A percentile compares a stretch with the other conserved stretches of the same genome.
These are phyloP conservation scores for Chelonus formosanus DNA, from an alignment of 2,888 invertebrate genomes.

Conservation along the genomic window DNA sequence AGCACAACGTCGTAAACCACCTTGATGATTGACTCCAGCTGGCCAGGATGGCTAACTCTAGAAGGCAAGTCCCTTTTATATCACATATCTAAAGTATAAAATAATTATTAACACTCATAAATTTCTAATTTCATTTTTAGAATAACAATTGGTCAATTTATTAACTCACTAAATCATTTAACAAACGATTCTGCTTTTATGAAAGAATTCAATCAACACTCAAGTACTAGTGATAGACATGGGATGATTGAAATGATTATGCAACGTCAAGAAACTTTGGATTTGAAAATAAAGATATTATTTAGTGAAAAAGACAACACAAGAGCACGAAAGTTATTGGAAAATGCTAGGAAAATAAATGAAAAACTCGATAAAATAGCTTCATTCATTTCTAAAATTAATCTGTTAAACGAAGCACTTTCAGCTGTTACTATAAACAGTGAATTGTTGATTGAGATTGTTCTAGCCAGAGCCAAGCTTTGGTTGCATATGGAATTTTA, in stretches of 20 bases:
- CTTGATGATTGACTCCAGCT: conserved; percentile 29
- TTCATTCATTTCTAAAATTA: conserved; percentile 25
- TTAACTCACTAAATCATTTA: conserved; percentile 15
- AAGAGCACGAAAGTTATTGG: conserved; percentile 44
- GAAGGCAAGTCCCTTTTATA: conserved; percentile 8
- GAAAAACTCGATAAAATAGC: conserved; percentile 20
- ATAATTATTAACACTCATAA: background rate
- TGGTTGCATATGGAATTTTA: conserved; percentile 46
- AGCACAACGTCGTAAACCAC: conserved; percentile 27
- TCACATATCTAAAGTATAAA: no score
- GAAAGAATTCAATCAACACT: conserved; percentile 42
- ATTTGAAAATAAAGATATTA: conserved; percentile 43
- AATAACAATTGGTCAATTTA: conserved; percentile 28
- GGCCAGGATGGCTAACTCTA: conserved; percentile 22
- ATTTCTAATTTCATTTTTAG: conserved; percentile 10
- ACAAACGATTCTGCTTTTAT: conserved; percentile 34
- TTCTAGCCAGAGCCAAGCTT: conserved; percentile 47
- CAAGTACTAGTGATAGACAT: conserved; percentile 45
- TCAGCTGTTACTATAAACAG: conserved; percentile 47
- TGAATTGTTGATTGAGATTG: conserved; percentile 45
- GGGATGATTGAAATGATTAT: conserved; percentile 52
- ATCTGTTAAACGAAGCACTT: conserved; percentile 49
- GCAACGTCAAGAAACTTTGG: conserved; percentile 42
- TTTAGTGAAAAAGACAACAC: conserved; percentile 49
- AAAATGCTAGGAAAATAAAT: conserved; percentile 29